phyloP scores from a whole-genome alignment of 1,140 invertebrate genomes.

The Tetramorium parvispinum region DNA sequence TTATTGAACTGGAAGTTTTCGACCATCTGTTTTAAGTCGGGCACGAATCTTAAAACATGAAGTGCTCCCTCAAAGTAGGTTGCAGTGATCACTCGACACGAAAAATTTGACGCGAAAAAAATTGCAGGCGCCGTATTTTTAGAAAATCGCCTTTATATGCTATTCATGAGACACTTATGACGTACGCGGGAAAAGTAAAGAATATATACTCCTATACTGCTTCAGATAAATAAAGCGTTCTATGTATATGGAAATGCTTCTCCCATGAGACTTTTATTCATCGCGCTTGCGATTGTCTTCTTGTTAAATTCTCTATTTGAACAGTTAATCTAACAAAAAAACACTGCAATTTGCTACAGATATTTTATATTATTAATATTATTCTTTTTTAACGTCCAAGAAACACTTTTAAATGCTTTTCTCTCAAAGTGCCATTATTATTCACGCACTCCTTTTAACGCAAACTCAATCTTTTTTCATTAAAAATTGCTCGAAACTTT shows the following conservation, averaged over 20 bases:
- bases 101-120: conserved; percentile 30
- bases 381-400: neutral
- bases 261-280: neutral
- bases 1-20: conserved; percentile 23
- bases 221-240: conserved; percentile 20
- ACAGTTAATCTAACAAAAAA: neutral
- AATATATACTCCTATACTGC: neutral
- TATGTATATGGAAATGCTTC: neutral
- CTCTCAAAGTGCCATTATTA: neutral
- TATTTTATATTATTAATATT: neutral
- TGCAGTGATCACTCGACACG: conserved; percentile 2
- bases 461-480: neutral
- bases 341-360: neutral
- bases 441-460: neutral
- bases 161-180: neutral
- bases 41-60: conserved; percentile 1
- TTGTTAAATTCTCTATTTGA: neutral
- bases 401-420: neutral
- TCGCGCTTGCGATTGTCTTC: neutral
- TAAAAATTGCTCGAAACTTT: neutral
- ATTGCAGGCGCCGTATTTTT: conserved; percentile 16
- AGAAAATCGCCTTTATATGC: conserved; percentile 15
- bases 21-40: conserved; percentile 29
- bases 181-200: conserved; percentile 10
- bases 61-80: conserved; percentile 3